phyloP scores from a whole-genome alignment of 30 jellyfish, hydroid and myxozoan genomes.

The Clytia hemisphaerica region DNA sequence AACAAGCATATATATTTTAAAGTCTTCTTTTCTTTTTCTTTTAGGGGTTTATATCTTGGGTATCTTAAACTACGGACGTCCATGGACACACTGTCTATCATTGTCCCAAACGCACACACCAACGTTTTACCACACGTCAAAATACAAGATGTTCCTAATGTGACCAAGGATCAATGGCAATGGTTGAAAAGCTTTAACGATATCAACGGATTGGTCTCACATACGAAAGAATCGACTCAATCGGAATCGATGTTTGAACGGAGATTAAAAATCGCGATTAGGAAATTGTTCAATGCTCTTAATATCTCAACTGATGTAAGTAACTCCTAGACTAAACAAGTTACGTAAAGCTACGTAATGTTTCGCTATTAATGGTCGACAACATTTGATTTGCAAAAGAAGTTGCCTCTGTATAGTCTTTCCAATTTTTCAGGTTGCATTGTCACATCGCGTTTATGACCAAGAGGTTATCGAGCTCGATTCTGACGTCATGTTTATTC shows the following conservation, averaged over 20 bases:
- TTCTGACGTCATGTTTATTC: conserved; percentile 60
- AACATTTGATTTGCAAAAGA: too few species aligned
- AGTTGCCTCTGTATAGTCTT: too few species aligned
- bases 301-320: conserved; percentile 82
- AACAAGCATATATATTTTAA: not conserved
- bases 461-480: conserved; percentile 92
- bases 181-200: conserved; percentile 10
- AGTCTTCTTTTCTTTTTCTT: not conserved
- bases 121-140: conserved; percentile 84
- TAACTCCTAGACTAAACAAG: too few species aligned
- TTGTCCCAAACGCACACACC: conserved; percentile 88
- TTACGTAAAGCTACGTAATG: too few species aligned
- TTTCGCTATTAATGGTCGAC: too few species aligned
- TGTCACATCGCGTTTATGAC: conserved; percentile 80
- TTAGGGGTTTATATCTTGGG: conserved; percentile 94
- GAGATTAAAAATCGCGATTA: conserved; percentile 52
- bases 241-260: conserved; percentile 35
- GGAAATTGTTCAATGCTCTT: conserved; percentile 53
- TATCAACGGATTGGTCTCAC: not conserved
- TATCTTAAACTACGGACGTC: conserved; percentile 85
- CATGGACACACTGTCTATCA: conserved; percentile 85
- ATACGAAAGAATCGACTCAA: not conserved
- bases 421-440: conserved; percentile 53
- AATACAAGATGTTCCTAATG: conserved; percentile 90
- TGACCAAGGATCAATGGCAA: conserved; percentile 72